phyloP scores from a whole-genome alignment of 2,888 invertebrate species.

The Amphiduros pacificus region DNA sequence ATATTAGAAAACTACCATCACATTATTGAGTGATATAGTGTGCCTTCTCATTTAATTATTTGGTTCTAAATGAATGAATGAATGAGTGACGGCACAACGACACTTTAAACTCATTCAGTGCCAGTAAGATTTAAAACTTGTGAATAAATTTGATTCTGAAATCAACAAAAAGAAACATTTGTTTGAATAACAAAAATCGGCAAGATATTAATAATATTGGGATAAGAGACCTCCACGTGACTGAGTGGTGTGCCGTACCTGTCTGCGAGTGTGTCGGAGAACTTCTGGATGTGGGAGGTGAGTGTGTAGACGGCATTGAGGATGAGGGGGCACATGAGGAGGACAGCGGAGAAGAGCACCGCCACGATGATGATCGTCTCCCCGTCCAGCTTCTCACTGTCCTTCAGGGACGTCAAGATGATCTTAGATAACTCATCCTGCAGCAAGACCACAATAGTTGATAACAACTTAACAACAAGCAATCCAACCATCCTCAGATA shows the following conservation, averaged over 20 bases:
- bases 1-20: neutral
- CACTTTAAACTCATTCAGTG: too few species aligned
- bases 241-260: constrained; percentile 32
- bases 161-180: too few species aligned
- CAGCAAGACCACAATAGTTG: constrained; percentile 9
- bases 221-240: neutral
- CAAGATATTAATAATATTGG: too few species aligned
- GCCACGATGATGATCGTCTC: constrained; percentile 38
- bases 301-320: constrained; percentile 44
- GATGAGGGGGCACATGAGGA: constrained; percentile 40
- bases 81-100: too few species aligned
- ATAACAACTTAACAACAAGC: too few species aligned
- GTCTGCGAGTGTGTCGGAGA: constrained; percentile 44
- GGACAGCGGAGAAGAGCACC: constrained; percentile 40
- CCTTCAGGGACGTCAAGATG: constrained; percentile 7
- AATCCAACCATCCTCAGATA: too few species aligned
- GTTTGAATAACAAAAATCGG: too few species aligned
- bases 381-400: constrained; percentile 13
- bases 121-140: too few species aligned
- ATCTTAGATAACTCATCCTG: constrained; percentile 16
- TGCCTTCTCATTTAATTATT: too few species aligned
- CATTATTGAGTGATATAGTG: too few species aligned
- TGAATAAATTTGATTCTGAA: too few species aligned
- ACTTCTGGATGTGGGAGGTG: constrained; percentile 46
- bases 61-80: too few species aligned